Evolutionary conservation across 2,797 vertebrate genomes (phyloP).

Genomic region (Lagorchestes hirsutus): DNA sequence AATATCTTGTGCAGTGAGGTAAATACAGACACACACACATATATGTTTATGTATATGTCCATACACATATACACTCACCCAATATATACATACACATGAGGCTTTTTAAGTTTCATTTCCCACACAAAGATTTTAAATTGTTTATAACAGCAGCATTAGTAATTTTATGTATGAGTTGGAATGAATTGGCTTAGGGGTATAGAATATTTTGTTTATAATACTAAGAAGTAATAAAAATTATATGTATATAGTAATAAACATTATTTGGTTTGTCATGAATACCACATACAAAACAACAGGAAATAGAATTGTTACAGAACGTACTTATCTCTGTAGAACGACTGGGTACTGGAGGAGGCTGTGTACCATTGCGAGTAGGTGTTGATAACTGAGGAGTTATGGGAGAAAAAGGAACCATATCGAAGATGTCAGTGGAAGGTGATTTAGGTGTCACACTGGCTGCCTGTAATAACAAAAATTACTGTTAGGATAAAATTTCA

Average conservation of each 20-base stretch:
- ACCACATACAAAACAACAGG: neutral
- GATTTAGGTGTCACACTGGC: slow-evolving; percentile 90
- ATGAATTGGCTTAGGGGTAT: slow-evolving; percentile 2
- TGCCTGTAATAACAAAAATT: slow-evolving; percentile 88
- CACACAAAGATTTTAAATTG: slow-evolving; percentile 21
- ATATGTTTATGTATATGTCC: neutral
- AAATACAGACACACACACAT: neutral
- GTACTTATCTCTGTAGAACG: slow-evolving; percentile 93
- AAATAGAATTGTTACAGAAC: slow-evolving; percentile 70
- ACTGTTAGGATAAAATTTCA: slow-evolving; percentile 78
- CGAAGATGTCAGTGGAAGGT: slow-evolving; percentile 94
- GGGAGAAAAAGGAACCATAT: slow-evolving; percentile 98
- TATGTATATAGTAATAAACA: neutral
- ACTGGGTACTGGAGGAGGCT: slow-evolving; percentile 91
- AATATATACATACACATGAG: neutral
- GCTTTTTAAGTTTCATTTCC: neutral
- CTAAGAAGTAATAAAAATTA: neutral
- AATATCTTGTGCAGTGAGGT: neutral
- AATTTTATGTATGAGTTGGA: slow-evolving; percentile 23
- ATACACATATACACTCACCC: neutral
- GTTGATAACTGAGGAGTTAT: slow-evolving; percentile 90
- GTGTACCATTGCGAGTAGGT: slow-evolving; percentile 93
- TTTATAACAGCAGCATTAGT: neutral
- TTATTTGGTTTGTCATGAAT: neutral
- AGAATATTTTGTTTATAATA: neutral